Evolutionary conservation across 2,888 invertebrate species (phyloP), one percentile per base, ranked within the genome.

Genomic region (Lepidocyrtoides sp.): DNA sequence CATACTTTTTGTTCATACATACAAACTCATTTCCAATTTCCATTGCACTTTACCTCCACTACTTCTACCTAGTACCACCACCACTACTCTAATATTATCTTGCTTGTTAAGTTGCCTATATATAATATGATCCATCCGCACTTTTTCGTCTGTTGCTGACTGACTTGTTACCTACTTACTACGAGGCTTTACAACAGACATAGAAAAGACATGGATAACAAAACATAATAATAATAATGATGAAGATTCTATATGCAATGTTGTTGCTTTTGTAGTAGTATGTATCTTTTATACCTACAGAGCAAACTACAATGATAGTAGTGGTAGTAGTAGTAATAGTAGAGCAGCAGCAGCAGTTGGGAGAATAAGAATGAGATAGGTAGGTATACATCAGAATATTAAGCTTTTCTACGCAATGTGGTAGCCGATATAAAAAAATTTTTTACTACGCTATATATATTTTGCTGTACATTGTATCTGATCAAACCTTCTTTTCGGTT

Each of bases 61-160:
- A 69, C 63, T 32, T n/a, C n/a, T n/a, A n/a, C n/a, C n/a, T n/a
- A n/a, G n/a, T n/a, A n/a, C n/a, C n/a, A n/a, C n/a, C n/a, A n/a
- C n/a, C n/a, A n/a, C 29, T 41, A 75, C 51, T 26, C 23, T 20
- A 32, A 41, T 75, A 26, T 26, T 26, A 26, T n/a, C 48, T 26
- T 48, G 23, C 26, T 75, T 51, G 75, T 51, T 75, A 69, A 10
- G 26, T 75, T 85, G 85, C 72, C 75, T n/a, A n/a, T n/a, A n/a
- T n/a, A n/a, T n/a, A 85, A 75, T 75, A 88, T 88, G 69, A 89
- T 36, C 89, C 84, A 84, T 84, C 66, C 89, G 57, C 72, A 66
- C 72, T n/a, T 79, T 77, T 63, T 51, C 48, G 83, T 79, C 90
- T 91, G 90, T 85, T 91, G 90, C 90, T 91, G 79, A 29, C 81